A percentile compares a stretch with the other conserved stretches of the same genome.
These are phyloP conservation scores for Heliconius hermathena DNA, from an alignment of 1,140 invertebrate genomes.

Conservation along the genomic window DNA sequence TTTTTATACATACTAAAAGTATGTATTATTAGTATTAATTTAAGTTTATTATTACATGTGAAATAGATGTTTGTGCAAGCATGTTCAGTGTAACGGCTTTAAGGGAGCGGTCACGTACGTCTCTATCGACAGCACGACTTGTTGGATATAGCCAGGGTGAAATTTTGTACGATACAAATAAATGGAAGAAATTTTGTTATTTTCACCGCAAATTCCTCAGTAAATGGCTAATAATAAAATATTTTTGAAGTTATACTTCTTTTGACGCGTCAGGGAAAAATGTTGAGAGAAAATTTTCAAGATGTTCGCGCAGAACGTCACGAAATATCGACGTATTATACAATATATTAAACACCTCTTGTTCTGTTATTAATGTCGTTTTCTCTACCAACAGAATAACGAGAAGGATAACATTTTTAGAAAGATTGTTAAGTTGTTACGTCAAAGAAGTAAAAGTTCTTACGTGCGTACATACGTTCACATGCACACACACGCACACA, in stretches of 20 bases:
- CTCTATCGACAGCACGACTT: not conserved
- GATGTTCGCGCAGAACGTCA: no score
- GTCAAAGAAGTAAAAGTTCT: no score
- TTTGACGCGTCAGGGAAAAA: no score
- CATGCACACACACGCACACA: no score
- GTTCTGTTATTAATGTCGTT: no score
- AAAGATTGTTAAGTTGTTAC: no score
- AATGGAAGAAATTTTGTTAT: not conserved
- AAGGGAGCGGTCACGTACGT: slow-evolving; percentile 4
- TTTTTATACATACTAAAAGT: not conserved
- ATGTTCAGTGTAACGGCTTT: not conserved
- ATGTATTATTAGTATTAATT: not conserved
- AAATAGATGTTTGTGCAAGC: not conserved
- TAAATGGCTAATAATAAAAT: not conserved
- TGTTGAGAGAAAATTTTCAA: no score
- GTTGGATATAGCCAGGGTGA: not conserved
- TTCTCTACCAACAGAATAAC: no score
- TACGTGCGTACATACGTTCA: no score
- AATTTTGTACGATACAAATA: not conserved
- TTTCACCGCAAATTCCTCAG: not conserved
- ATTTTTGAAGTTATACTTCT: not conserved
- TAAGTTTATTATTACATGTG: not conserved
- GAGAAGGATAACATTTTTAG: no score
- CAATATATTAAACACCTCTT: no score
- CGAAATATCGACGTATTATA: no score